Evolutionary conservation across 1,140 invertebrate genomes (phyloP).

Genomic region (Bombus terrestris): DNA sequence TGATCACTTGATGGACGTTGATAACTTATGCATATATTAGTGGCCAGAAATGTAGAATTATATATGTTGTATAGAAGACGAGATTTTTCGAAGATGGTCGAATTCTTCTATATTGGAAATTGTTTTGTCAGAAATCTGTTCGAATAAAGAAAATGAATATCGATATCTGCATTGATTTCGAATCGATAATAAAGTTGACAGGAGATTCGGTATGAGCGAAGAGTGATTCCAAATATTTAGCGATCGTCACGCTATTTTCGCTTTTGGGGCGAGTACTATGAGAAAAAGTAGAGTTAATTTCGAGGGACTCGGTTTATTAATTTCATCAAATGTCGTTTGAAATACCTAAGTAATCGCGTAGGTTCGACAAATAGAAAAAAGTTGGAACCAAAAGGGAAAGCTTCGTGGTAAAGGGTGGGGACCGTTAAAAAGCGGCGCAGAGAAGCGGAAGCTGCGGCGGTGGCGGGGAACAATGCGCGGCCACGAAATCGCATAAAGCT

Average conservation of each 20-base stretch:
- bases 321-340: too few relatives aligned
- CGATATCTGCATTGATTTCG: background rate
- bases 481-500: slow-evolving; percentile 51
- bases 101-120: too few relatives aligned
- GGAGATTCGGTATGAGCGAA: too few relatives aligned
- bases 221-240: too few relatives aligned
- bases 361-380: background rate
- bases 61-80: background rate
- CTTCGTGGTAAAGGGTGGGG: background rate
- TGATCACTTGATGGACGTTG: background rate
- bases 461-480: slow-evolving; percentile 17
- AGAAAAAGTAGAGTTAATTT: too few relatives aligned
- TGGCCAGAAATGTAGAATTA: background rate
- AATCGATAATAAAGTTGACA: background rate
- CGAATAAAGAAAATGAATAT: too few relatives aligned
- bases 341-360: too few relatives aligned
- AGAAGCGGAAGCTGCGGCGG: background rate
- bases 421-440: background rate
- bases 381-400: background rate
- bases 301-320: too few relatives aligned
- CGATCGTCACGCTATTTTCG: too few relatives aligned
- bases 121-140: too few relatives aligned
- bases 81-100: background rate
- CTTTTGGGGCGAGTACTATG: too few relatives aligned
- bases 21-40: background rate